Evolutionary conservation across 2,888 invertebrate genomes (phyloP), one percentile per base, ranked within the genome.

Genomic region (Ennomos quercinarius): DNA sequence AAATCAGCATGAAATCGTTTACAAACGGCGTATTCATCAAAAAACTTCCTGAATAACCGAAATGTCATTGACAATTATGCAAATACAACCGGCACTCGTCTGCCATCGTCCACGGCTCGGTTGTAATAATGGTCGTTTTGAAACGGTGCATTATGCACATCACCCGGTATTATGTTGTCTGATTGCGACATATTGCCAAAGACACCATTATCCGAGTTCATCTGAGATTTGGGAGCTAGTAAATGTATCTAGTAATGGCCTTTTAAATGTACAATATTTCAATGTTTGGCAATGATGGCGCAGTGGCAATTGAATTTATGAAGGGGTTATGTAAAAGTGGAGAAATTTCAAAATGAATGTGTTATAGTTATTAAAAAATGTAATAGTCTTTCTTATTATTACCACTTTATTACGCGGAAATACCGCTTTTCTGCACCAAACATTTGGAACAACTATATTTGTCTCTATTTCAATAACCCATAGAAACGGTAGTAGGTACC

Each of bases 101-200:
- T 45, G 54, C 39, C 49, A 54, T 48, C 36, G 45, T 53, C 13
- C 46, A 59, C 53, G 58, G 53, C 17, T 37, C n/a, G 47, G 13
- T 40, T 44, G 37, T 45, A 43, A 60, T 61, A 52, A 61, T 56
- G 36, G 37, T 8, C 27, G 37, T 56, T 61, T 61, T 36, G 51
- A 61, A 61, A 61, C 55, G 55, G 60, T 60, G 60, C 55, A 55
- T 61, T 55, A 56, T 61, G 55, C 27, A 53, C 46, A 61, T 42
- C 50, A 40, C n/a, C 36, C 12, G n/a, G 49, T 47, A 40, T 44
- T 10, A 56, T 52, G 50, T 43, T 44, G 36, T 35, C 39, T 37
- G 35, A 41, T 60, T 55, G 39, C 54, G 35, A 51, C 51, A 61
- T 52, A 60, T 60, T 55, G 55, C 55, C 42, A 60, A 55, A 60